Percentiles rank a stretch among this genome's conserved stretches.
Evolutionary conservation across 2,797 vertebrate genomes (phyloP).

Genomic region (Fistularia tabacaria): DNA sequence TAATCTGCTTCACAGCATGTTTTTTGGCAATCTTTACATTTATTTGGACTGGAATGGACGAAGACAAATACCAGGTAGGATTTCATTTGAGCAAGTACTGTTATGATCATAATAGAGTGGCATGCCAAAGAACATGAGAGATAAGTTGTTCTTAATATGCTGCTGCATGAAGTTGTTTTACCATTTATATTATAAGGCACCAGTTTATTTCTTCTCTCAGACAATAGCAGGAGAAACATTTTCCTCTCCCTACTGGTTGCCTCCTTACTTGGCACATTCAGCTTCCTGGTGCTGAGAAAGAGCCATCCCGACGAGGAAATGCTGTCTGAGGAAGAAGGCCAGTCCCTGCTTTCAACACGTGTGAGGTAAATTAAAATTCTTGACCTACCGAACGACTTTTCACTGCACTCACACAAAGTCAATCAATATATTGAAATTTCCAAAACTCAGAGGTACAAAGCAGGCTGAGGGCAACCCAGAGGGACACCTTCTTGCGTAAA

Average conservation of each 20-base stretch:
- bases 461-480: too few species aligned
- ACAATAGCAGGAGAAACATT: constrained; percentile 70
- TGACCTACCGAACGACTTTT: constrained; percentile 22
- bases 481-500: too few species aligned
- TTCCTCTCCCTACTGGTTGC: constrained; percentile 73
- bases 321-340: constrained; percentile 76
- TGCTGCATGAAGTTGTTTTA: constrained; percentile 11
- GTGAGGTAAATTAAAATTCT: constrained; percentile 56
- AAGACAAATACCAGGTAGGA: constrained; percentile 75
- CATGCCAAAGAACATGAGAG: constrained; percentile 9
- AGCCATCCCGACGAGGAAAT: constrained; percentile 60
- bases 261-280: constrained; percentile 74
- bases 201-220: constrained; percentile 49
- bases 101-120: background rate
- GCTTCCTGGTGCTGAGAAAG: constrained; percentile 72
- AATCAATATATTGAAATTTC: background rate
- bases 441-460: background rate
- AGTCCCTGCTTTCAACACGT: constrained; percentile 66
- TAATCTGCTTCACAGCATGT: constrained; percentile 66
- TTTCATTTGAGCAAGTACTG: constrained; percentile 2
- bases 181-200: too few species aligned
- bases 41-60: constrained; percentile 81
- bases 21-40: constrained; percentile 83
- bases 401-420: constrained; percentile 9
- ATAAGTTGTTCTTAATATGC: constrained; percentile 16